Conservation (phyloP, 1,140 invertebrate genomes). For the Ceratosolen solmsi region DNA sequence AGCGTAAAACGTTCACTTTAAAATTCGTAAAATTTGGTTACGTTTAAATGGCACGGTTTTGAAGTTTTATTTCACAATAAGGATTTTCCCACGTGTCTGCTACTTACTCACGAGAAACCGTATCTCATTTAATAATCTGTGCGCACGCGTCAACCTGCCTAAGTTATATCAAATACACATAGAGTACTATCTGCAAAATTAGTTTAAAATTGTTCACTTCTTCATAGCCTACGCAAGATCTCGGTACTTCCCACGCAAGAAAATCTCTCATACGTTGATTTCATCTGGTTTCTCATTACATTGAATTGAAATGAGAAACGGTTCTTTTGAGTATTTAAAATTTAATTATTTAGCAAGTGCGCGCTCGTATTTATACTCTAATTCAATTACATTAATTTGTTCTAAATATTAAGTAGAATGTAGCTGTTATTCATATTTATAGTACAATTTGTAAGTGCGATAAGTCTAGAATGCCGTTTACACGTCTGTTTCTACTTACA, state of each 20-base stretch:
- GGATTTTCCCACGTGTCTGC: constrained; percentile 9
- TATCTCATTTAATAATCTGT: not conserved
- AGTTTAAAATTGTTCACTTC: constrained; percentile 9
- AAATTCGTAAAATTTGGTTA: too few relatives aligned
- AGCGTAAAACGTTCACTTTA: too few relatives aligned
- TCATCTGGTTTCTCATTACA: not conserved
- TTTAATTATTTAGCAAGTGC: not conserved
- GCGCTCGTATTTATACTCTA: not conserved
- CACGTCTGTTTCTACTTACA: too few relatives aligned
- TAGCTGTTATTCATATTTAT: too few relatives aligned
- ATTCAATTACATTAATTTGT: not conserved
- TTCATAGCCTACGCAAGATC: not conserved
- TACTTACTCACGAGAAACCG: too few relatives aligned
- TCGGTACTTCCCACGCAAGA: constrained; percentile 29
- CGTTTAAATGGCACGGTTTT: not conserved
- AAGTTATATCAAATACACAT: not conserved
- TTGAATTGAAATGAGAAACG: constrained; percentile 12
- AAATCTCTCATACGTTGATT: constrained; percentile 11
- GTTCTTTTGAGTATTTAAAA: not conserved
- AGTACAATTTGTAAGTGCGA: too few relatives aligned
- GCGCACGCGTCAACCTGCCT: not conserved
- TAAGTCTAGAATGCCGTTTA: too few relatives aligned
- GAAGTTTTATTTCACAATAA: not conserved
- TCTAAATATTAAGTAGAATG: not conserved
- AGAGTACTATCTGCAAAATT: not conserved